Percentiles rank a stretch among this genome's conserved stretches.
Conservation (phyloP, 2,113 vertebrate genomes). For the Amphilophus citrinellus region DNA sequence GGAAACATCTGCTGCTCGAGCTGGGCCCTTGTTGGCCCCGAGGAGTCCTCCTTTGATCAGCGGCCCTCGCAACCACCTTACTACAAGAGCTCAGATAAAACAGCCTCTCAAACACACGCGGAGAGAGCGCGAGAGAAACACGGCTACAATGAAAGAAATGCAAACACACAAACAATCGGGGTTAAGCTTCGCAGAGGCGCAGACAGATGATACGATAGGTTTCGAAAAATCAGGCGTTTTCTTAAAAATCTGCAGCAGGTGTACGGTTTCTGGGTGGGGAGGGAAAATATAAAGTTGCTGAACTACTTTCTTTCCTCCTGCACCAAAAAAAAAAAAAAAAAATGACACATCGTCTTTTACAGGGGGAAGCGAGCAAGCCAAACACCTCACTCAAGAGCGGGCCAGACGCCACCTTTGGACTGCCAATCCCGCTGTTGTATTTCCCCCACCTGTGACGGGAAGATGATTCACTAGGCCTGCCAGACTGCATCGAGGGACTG, state of each 20-base stretch:
- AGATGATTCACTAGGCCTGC: constrained; percentile 77
- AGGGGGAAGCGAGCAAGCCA: constrained; percentile 48
- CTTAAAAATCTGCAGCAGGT: neutral
- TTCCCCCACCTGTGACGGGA: constrained; percentile 75
- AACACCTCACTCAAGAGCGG: constrained; percentile 65
- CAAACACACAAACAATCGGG: constrained; percentile 14
- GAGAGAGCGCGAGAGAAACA: neutral
- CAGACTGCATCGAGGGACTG: constrained; percentile 71
- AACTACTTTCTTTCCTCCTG: constrained; percentile 10
- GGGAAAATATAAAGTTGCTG: constrained; percentile 15
- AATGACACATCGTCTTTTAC: constrained; percentile 54
- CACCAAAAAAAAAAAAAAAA: constrained; percentile 15
- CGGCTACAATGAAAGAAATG: neutral
- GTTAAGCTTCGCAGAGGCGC: neutral
- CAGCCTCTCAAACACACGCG: constrained; percentile 13
- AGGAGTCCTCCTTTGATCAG: constrained; percentile 71
- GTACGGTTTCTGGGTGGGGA: neutral
- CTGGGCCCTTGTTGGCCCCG: constrained; percentile 49
- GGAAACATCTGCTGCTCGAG: constrained; percentile 69
- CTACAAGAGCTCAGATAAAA: constrained; percentile 49
- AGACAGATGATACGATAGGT: neutral
- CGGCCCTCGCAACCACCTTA: constrained; percentile 43
- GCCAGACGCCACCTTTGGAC: constrained; percentile 72
- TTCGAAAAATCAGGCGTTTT: neutral
- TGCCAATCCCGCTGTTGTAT: constrained; percentile 75